Evolutionary conservation across 2,113 vertebrate species (phyloP).

Genomic region (Pedionomus torquatus): DNA sequence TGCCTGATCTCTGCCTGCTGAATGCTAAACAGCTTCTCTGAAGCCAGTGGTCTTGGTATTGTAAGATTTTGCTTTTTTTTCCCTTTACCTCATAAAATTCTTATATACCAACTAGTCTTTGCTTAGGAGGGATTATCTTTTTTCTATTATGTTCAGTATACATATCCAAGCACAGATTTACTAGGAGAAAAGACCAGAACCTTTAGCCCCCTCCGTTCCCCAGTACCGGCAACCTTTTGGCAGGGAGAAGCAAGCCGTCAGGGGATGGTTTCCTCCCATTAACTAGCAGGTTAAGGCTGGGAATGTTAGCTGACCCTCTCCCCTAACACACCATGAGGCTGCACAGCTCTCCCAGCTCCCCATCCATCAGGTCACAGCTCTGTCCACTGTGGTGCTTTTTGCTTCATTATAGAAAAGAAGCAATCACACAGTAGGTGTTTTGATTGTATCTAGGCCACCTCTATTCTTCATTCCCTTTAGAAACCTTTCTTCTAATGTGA

Average conservation of each 20-base stretch:
- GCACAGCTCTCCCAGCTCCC: accelerated
- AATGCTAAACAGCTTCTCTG: not conserved
- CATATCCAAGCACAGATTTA: not conserved
- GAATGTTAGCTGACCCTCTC: not conserved
- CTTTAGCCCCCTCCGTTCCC: not conserved
- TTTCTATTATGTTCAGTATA: not conserved
- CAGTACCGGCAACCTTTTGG: not conserved
- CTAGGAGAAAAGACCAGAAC: not conserved
- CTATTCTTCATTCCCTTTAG: not conserved
- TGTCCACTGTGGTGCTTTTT: not conserved
- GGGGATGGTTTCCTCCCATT: not conserved
- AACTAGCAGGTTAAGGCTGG: not conserved
- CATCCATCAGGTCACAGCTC: not conserved
- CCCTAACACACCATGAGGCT: accelerated
- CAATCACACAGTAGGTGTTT: constrained; percentile 2
- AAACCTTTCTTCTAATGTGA: not conserved
- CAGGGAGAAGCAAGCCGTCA: not conserved
- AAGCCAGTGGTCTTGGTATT: not conserved
- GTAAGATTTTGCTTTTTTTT: not conserved
- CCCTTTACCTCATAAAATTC: not conserved
- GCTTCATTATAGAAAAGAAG: not conserved
- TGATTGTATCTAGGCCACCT: constrained; percentile 13
- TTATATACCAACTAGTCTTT: not conserved
- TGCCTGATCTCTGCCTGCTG: constrained; percentile 20
- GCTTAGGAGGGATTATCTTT: not conserved